Base-by-base conservation (phyloP, 2,888 invertebrate genomes). In the Hipparchia sbordonii region DNA sequence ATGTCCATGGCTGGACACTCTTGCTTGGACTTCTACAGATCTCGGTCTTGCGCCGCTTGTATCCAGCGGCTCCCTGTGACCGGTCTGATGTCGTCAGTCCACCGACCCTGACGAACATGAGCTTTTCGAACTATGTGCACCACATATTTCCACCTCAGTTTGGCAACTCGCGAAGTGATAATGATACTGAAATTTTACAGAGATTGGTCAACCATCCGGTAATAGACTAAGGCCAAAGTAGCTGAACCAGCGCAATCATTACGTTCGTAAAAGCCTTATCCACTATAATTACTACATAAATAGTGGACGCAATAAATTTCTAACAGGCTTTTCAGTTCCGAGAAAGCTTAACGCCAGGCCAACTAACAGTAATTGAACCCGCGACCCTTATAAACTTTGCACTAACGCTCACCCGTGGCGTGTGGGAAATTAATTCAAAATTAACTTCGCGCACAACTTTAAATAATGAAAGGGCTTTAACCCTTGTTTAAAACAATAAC, bases 401-500 rank as follows among this genome's bases (percentile, higher is more conserved):
- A 66, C 54, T 63, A 39, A 65, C 12, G 10, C 46, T 52, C 12
- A 5, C 5, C 39, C 3, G 52, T 66, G 54, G 48, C 45, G 54
- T 56, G 54, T 56, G 52, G 8, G 51, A 67, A 67, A 56, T 66
- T 39, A 66, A 54, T 54, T 54, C 12, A 3, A 54, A 54, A 39
- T 65, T 54, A 52, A 66, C 66, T 66, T 52, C 54, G 7, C 5
- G 39, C 67, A 45, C 45, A 56, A 67, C 56, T 67, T 67, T 46
- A 67, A 56, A 67, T 67, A 56, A 13, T 39, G 7, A 12, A 39
- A 52, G 45, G 13, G n/a, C 56, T 52, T 2, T 62, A 70, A 57
- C 46, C 62, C 54, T 68, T 60, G 71, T 71, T 70, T 45, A 61
- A 59, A 72, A 72, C 66, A 56, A 72, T 57, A 57, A 74, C 57